These are phyloP conservation scores for Ciconia stormi DNA, from an alignment of 2,113 vertebrate species.

Conservation along the genomic window DNA sequence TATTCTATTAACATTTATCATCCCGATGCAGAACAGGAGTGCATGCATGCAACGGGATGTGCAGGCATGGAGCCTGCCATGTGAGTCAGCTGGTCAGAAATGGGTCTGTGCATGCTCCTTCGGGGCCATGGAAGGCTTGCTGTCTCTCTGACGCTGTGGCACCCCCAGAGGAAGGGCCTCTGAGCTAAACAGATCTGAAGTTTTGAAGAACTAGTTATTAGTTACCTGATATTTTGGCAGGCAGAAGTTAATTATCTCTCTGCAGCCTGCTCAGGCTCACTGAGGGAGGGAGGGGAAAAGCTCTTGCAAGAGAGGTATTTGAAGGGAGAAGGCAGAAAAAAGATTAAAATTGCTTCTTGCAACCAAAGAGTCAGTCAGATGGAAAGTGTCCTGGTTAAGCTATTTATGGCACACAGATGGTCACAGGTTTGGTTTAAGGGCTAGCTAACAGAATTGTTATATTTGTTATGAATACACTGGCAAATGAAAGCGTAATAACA, in stretches of 20 bases:
- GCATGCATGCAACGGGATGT: accelerated
- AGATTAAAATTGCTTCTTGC: not conserved
- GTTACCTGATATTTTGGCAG: not conserved
- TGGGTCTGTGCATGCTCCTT: not conserved
- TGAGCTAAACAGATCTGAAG: not conserved
- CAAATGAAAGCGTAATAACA: not conserved
- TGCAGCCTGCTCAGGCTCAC: not conserved
- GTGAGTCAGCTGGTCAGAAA: accelerated
- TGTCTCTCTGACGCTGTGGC: not conserved
- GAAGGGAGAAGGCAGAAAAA: not conserved
- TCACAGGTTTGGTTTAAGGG: not conserved
- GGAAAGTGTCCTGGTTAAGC: not conserved
- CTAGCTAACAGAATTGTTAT: not conserved
- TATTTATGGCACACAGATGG: not conserved
- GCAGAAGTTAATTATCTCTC: not conserved
- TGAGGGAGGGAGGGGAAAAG: not conserved
- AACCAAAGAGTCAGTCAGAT: not conserved
- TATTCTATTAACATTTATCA: not conserved
- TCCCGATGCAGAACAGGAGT: not conserved
- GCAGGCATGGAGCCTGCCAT: not conserved
- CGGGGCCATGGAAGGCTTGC: not conserved
- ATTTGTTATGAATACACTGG: not conserved
- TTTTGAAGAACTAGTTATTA: not conserved
- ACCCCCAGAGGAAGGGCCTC: not conserved
- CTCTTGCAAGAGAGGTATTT: not conserved